Conservation (phyloP, 23 tunicate genomes). For the Pegea sp. region DNA sequence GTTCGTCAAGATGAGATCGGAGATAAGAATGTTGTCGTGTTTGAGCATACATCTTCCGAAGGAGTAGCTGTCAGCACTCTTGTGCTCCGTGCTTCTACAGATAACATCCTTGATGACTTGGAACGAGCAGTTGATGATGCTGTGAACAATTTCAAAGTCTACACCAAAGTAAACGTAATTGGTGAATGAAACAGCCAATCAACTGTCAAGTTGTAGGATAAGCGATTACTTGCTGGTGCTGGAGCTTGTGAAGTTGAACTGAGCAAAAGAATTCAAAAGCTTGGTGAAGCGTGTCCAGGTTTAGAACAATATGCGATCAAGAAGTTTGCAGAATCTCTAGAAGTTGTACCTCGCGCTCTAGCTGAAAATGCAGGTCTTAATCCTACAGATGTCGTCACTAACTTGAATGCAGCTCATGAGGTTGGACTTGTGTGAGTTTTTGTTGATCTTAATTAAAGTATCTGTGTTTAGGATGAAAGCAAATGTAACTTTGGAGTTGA, state of each 20-base stretch:
- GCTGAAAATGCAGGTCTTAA: conserved; percentile 93
- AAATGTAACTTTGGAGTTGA: conserved; percentile 50
- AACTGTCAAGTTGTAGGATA: conserved; percentile 20
- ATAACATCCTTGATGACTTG: conserved; percentile 81
- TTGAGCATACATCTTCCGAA: conserved; percentile 36
- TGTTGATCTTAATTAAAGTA: not conserved
- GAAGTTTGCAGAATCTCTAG: conserved; percentile 72
- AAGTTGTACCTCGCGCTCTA: conserved; percentile 74
- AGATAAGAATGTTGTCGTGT: conserved; percentile 49
- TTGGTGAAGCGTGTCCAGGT: conserved; percentile 87
- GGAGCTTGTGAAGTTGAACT: conserved; percentile 94
- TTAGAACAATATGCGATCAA: conserved; percentile 94
- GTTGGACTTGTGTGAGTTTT: conserved; percentile 6
- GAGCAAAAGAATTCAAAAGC: conserved; percentile 31
- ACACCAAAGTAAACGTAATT: conserved; percentile 54
- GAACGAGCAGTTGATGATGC: conserved; percentile 99
- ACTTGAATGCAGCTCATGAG: conserved; percentile 80
- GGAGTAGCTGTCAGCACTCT: conserved; percentile 57
- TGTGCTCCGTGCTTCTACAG: conserved; percentile 78
- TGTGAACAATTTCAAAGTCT: conserved; percentile 93
- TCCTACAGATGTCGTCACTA: conserved; percentile 80
- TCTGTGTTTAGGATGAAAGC: conserved; percentile 18
- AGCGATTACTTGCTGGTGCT: conserved; percentile 71
- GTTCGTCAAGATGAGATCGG: conserved; percentile 91
- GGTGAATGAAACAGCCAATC: not conserved